Percentiles rank a stretch among this genome's conserved stretches.
Conservation (phyloP, 2,888 invertebrate species). For the Sinhomidia bicolor region DNA sequence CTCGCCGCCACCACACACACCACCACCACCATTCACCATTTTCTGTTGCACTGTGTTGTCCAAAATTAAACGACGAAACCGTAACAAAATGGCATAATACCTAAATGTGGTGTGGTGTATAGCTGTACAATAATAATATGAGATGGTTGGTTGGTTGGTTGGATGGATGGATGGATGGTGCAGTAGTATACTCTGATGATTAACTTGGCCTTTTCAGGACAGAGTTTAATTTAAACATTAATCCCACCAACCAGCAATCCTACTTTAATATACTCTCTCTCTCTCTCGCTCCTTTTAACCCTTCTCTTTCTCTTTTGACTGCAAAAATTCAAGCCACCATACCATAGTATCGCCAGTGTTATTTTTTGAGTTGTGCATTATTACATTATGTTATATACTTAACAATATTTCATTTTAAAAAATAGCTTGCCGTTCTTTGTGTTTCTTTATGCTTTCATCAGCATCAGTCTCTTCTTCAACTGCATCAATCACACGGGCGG, state of each 20-base stretch:
- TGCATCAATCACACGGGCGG: slow-evolving; percentile 14
- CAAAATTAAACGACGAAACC: neutral
- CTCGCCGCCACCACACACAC: too few species aligned
- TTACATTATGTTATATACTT: too few species aligned
- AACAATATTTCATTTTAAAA: too few species aligned
- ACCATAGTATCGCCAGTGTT: too few species aligned
- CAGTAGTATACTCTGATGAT: neutral
- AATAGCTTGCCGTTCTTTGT: neutral
- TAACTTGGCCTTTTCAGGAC: neutral
- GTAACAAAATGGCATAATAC: neutral
- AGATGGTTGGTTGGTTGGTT: too few species aligned
- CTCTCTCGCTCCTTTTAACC: neutral
- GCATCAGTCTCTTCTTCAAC: slow-evolving; percentile 23
- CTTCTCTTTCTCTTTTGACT: neutral
- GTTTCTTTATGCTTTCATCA: neutral
- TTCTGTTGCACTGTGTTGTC: neutral
- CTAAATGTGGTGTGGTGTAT: neutral
- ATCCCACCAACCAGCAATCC: neutral
- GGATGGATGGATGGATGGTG: too few species aligned
- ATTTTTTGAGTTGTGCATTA: too few species aligned
- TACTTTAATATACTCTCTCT: neutral
- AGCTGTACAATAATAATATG: too few species aligned
- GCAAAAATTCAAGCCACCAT: too few species aligned
- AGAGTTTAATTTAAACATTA: neutral
- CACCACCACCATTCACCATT: too few species aligned